These are phyloP conservation scores for Cyclophora punctaria DNA, from an alignment of 2,888 invertebrate species.

Conservation along the genomic window DNA sequence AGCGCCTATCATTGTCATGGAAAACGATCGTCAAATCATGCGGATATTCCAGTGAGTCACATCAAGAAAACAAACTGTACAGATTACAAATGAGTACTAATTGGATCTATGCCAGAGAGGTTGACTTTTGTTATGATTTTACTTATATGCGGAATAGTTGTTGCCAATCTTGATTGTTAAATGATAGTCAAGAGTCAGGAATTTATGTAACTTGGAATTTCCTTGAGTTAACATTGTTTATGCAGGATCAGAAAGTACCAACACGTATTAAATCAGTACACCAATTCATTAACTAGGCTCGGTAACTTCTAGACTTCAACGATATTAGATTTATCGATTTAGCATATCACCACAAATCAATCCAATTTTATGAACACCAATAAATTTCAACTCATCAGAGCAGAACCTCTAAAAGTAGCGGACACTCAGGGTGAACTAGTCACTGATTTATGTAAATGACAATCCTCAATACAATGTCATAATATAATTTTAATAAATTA, in stretches of 20 bases:
- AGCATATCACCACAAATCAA: too few species aligned
- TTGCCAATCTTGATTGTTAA: too few species aligned
- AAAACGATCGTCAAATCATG: constrained; percentile 1
- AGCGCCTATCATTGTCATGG: not conserved
- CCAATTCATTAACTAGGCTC: too few species aligned
- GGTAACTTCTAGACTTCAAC: too few species aligned
- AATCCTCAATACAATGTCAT: constrained; percentile 25
- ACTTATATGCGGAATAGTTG: too few species aligned
- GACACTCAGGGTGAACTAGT: constrained; percentile 45
- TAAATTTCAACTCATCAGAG: constrained; percentile 4
- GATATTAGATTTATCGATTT: not conserved
- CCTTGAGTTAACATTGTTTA: too few species aligned
- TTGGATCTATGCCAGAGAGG: not conserved
- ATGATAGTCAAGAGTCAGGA: too few species aligned
- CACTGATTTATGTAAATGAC: constrained; percentile 35
- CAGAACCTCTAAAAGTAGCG: constrained; percentile 13
- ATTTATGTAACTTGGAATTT: too few species aligned
- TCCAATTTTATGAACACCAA: not conserved
- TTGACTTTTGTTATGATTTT: too few species aligned
- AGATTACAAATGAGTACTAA: not conserved
- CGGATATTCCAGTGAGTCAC: not conserved
- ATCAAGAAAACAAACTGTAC: too few species aligned
- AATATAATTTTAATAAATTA: constrained; percentile 13
- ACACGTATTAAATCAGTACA: too few species aligned
- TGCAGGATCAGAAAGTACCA: too few species aligned